Evolutionary conservation across 2,797 vertebrate species (phyloP).

Genomic region (Erethizon dorsatum): DNA sequence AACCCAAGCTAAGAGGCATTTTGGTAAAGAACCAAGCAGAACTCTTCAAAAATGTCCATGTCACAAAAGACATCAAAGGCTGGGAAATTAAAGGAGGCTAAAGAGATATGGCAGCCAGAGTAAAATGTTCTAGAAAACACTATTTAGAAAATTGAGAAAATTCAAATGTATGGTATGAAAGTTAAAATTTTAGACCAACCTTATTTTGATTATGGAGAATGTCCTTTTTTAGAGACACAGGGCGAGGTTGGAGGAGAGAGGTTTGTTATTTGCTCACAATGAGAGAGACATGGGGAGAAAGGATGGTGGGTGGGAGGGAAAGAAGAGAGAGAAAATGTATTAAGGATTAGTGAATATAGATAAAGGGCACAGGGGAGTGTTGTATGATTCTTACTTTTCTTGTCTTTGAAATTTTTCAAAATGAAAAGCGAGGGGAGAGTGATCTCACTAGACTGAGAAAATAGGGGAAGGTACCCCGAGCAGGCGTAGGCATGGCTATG

Average conservation of each 20-base stretch:
- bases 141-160: slow-evolving; percentile 57
- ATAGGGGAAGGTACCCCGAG: neutral
- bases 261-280: neutral
- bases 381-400: slow-evolving; percentile 20
- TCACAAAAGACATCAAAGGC: neutral
- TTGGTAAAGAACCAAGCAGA: neutral
- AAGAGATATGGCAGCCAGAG: neutral
- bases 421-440: neutral
- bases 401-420: slow-evolving; percentile 18
- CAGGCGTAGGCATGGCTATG: neutral
- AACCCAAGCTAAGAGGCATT: neutral
- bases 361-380: neutral
- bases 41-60: slow-evolving; percentile 24
- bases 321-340: neutral
- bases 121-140: neutral
- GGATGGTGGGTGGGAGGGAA: neutral
- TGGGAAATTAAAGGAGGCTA: slow-evolving; percentile 13
- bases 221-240: neutral
- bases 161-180: neutral
- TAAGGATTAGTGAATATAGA: neutral
- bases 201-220: neutral
- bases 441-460: slow-evolving; percentile 15
- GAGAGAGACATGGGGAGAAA: neutral
- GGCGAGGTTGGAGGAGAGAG: neutral
- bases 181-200: slow-evolving; percentile 38